phyloP scores from a whole-genome alignment of 2,113 vertebrate genomes.

The Anolis carolinensis region DNA sequence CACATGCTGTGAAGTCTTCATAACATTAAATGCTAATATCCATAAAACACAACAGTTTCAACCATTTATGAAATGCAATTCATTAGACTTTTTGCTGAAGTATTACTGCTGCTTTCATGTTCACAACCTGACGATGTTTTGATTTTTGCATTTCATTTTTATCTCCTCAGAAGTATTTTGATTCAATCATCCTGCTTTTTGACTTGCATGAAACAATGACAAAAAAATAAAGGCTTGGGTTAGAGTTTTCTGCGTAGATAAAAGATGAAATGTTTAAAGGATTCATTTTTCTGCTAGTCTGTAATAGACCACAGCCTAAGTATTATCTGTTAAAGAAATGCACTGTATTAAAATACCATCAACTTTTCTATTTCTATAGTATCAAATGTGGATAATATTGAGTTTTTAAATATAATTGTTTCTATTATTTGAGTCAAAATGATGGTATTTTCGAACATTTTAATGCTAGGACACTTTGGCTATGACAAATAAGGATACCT shows the following conservation, averaged over 20 bases:
- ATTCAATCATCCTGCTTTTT: conserved; percentile 5
- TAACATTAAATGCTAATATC: conserved; percentile 29
- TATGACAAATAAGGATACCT: too few relatives aligned
- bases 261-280: neutral
- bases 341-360: neutral
- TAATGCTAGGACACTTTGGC: too few relatives aligned
- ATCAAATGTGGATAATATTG: neutral
- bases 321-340: neutral
- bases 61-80: neutral
- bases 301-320: neutral
- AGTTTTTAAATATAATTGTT: too few relatives aligned
- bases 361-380: neutral
- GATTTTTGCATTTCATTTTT: neutral
- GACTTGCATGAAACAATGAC: neutral
- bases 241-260: neutral
- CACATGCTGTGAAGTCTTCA: conserved; percentile 27
- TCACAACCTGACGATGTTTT: conserved; percentile 10
- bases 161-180: conserved; percentile 11
- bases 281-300: neutral
- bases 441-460: too few relatives aligned
- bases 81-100: neutral
- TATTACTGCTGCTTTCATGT: conserved; percentile 18
- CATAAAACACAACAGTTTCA: conserved; percentile 20
- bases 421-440: too few relatives aligned
- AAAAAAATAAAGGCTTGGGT: conserved; percentile 7